These are phyloP conservation scores for Ormyrus labotus DNA, from an alignment of 2,888 invertebrate genomes.

Conservation along the genomic window DNA sequence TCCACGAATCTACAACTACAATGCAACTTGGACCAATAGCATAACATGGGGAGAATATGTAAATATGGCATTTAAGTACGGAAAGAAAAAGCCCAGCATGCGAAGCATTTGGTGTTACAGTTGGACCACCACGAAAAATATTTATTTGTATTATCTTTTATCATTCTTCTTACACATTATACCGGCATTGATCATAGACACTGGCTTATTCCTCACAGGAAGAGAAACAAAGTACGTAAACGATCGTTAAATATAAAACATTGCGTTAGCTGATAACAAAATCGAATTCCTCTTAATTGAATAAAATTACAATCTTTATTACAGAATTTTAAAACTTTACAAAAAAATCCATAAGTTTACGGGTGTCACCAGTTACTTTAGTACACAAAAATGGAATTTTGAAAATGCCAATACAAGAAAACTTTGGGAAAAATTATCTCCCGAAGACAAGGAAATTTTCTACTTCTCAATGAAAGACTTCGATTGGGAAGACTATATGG, in stretches of 20 bases:
- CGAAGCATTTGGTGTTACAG: constrained; percentile 72
- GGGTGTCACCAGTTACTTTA: constrained; percentile 76
- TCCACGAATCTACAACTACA: constrained; percentile 80
- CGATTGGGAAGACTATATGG: constrained; percentile 77
- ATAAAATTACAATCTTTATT: not conserved
- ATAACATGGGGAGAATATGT: constrained; percentile 79
- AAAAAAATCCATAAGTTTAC: constrained; percentile 76
- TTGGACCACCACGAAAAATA: constrained; percentile 76
- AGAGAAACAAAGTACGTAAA: constrained; percentile 77
- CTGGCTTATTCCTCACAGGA: constrained; percentile 77
- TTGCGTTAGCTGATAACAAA: too few relatives aligned
- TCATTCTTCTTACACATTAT: constrained; percentile 80
- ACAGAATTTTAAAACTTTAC: constrained; percentile 77
- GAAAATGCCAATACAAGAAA: constrained; percentile 65
- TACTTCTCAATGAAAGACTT: constrained; percentile 76
- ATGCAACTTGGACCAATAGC: constrained; percentile 79
- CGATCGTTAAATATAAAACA: not conserved
- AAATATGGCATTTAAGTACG: constrained; percentile 69
- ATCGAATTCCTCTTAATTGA: not conserved
- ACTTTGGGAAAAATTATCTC: constrained; percentile 74
- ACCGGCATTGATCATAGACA: constrained; percentile 81
- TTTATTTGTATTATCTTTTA: constrained; percentile 74
- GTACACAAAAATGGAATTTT: constrained; percentile 71
- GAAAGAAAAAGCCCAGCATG: constrained; percentile 64
- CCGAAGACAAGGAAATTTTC: constrained; percentile 74